Percentiles rank a stretch among this genome's conserved stretches.
These are phyloP conservation scores for Smutsia temminckii DNA, from an alignment of 2,797 vertebrate genomes.

Conservation along the genomic window DNA sequence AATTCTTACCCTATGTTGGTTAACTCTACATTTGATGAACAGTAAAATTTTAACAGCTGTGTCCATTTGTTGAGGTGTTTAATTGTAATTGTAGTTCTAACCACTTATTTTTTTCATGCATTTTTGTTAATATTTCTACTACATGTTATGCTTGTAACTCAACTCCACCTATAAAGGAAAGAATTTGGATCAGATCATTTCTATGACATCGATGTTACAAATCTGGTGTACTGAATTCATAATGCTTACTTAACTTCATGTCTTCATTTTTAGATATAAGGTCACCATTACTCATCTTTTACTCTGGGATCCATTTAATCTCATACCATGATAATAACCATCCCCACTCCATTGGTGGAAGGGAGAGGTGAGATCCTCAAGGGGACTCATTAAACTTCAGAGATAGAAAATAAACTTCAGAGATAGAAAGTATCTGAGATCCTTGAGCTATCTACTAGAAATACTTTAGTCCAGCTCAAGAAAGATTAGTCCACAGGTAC, in stretches of 20 bases:
- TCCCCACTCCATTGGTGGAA: not conserved
- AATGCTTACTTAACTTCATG: not conserved
- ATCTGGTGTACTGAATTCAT: not conserved
- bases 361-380: not conserved
- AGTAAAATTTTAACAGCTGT: not conserved
- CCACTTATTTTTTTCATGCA: not conserved
- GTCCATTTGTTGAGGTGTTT: not conserved
- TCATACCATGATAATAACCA: not conserved
- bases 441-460: not conserved
- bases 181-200: not conserved
- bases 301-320: not conserved
- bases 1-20: not conserved
- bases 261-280: not conserved
- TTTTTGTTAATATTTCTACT: slow-evolving; percentile 7
- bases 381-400: not conserved
- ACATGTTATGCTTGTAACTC: not conserved
- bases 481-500: not conserved
- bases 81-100: not conserved
- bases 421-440: not conserved
- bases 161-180: not conserved
- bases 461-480: not conserved
- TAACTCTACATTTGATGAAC: not conserved
- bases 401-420: not conserved
- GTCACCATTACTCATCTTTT: not conserved
- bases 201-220: not conserved